phyloP scores from a whole-genome alignment of 2,113 vertebrate genomes.

The Meleagris gallopavo region DNA sequence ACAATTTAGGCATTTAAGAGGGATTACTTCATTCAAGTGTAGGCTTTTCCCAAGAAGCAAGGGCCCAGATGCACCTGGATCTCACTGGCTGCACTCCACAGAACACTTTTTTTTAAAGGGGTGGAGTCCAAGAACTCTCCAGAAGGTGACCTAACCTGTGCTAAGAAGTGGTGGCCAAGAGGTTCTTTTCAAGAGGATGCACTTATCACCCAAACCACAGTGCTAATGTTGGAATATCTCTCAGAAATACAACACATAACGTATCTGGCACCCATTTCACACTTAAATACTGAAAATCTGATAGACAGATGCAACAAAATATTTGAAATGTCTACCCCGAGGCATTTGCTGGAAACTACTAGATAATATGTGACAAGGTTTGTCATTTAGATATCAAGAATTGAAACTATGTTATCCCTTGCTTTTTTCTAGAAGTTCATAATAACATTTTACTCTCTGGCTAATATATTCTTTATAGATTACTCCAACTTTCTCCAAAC shows the following conservation, averaged over 20 bases:
- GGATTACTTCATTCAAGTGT: not conserved
- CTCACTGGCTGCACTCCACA: not conserved
- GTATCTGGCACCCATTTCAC: not conserved
- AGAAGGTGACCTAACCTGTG: not conserved
- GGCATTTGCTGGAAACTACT: not conserved
- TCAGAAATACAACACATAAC: not conserved
- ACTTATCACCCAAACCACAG: not conserved
- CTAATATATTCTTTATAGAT: not conserved
- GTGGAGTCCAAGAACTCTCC: not conserved
- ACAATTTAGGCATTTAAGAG: fast-evolving
- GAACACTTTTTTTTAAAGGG: not conserved
- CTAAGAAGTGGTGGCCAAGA: not conserved
- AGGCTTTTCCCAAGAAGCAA: not conserved
- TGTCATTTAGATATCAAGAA: not conserved
- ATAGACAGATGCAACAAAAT: not conserved
- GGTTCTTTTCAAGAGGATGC: not conserved
- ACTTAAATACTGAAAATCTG: not conserved
- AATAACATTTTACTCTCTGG: not conserved
- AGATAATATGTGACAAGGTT: not conserved
- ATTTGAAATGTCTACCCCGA: not conserved
- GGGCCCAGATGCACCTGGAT: not conserved
- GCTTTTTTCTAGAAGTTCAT: not conserved
- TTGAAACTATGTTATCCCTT: not conserved
- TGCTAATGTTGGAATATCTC: not conserved
- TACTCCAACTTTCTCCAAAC: not conserved